Conservation (phyloP, 2,888 invertebrate genomes). For the Trachelus iudaicus region DNA sequence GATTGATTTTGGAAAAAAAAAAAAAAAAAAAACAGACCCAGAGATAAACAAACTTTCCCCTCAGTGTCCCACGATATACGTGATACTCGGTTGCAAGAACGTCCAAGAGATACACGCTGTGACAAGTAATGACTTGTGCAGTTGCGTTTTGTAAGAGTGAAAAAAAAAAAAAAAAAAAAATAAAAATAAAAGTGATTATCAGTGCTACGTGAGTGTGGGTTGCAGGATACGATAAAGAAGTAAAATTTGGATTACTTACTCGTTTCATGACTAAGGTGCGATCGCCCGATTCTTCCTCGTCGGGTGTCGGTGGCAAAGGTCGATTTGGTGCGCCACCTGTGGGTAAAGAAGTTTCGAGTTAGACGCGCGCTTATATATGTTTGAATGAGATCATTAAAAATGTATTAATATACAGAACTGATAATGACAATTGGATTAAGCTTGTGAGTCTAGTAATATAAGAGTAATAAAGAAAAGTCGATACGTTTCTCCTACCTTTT, state of each 20-base stretch:
- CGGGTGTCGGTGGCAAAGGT: constrained; percentile 94
- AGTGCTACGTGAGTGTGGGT: neutral
- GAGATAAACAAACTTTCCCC: neutral
- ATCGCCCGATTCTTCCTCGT: constrained; percentile 88
- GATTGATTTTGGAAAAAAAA: too few relatives aligned
- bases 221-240: neutral
- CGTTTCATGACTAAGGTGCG: constrained; percentile 92
- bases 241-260: constrained; percentile 72
- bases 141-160: neutral
- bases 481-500: constrained; percentile 20
- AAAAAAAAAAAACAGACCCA: too few relatives aligned
- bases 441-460: neutral
- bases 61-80: neutral
- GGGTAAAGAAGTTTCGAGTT: constrained; percentile 11
- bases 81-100: neutral
- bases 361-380: neutral
- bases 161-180: neutral
- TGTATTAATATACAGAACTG: too few relatives aligned
- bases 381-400: too few relatives aligned
- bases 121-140: neutral
- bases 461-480: constrained; percentile 1
- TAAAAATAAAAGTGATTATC: neutral
- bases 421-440: too few relatives aligned
- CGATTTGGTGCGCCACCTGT: constrained; percentile 86
- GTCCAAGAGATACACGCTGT: neutral